Evolutionary conservation across 2,113 vertebrate genomes (phyloP).

Genomic region (Trochalopteron elliotii): DNA sequence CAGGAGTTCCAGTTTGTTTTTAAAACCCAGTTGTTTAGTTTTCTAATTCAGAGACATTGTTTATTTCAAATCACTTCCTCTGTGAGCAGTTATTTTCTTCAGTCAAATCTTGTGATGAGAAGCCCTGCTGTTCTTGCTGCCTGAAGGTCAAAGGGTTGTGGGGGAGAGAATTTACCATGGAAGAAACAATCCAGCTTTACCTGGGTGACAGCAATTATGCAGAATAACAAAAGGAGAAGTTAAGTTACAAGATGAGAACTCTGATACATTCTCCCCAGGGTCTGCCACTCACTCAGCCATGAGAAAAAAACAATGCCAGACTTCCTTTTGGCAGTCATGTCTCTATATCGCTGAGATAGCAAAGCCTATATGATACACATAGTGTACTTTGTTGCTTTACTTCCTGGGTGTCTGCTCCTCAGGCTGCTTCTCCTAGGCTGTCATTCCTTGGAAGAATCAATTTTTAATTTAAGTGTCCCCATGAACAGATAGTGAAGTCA

Average conservation of each 20-base stretch:
- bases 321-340: constrained; percentile 24
- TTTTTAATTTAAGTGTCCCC: constrained; percentile 48
- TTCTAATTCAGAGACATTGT: constrained; percentile 19
- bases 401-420: constrained; percentile 24
- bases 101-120: neutral
- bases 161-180: constrained; percentile 66
- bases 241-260: constrained; percentile 70
- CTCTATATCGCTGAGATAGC: constrained; percentile 44
- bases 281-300: constrained; percentile 73
- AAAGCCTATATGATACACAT: neutral
- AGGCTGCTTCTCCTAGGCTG: constrained; percentile 25
- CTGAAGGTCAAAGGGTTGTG: constrained; percentile 65
- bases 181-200: constrained; percentile 73
- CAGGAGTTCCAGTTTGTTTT: neutral
- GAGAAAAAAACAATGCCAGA: constrained; percentile 55
- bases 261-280: constrained; percentile 72
- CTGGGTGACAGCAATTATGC: constrained; percentile 81
- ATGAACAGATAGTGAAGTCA: constrained; percentile 8
- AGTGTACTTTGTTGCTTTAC: constrained; percentile 35
- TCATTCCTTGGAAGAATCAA: constrained; percentile 29
- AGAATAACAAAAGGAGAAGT: constrained; percentile 74
- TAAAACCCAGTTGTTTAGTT: neutral
- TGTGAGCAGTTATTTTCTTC: constrained; percentile 40
- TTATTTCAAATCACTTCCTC: constrained; percentile 45
- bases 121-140: constrained; percentile 60